These are phyloP conservation scores for Amblyopsis rosae DNA, from an alignment of 2,113 vertebrate species.

Conservation along the genomic window DNA sequence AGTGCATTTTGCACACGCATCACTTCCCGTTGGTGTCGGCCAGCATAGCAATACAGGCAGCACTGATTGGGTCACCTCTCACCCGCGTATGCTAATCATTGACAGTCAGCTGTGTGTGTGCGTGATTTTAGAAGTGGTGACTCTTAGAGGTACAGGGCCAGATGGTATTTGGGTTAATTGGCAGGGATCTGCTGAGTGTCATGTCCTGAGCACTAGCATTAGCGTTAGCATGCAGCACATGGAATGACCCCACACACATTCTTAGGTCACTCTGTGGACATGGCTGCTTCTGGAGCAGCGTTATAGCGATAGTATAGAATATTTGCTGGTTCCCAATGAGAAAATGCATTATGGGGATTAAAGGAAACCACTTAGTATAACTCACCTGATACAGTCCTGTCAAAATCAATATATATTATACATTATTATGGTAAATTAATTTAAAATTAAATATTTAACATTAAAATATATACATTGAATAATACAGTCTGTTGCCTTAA, in stretches of 20 bases:
- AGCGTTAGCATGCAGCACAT: slow-evolving; percentile 28
- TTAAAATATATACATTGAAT: too few relatives aligned
- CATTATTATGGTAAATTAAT: too few relatives aligned
- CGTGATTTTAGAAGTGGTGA: slow-evolving; percentile 24
- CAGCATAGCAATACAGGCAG: slow-evolving; percentile 48
- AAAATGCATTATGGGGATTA: too few relatives aligned
- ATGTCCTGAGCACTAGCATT: slow-evolving; percentile 38
- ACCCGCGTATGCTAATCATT: slow-evolving; percentile 74
- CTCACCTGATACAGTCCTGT: too few relatives aligned
- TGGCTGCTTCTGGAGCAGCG: slow-evolving; percentile 23
- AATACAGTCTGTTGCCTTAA: too few relatives aligned
- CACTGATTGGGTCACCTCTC: slow-evolving; percentile 75
- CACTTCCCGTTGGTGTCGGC: slow-evolving; percentile 60
- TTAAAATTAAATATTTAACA: too few relatives aligned
- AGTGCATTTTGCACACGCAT: slow-evolving; percentile 53
- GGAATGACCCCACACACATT: slow-evolving; percentile 40
- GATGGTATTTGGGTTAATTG: slow-evolving; percentile 76
- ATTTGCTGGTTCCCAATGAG: too few relatives aligned
- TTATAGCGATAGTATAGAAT: background rate
- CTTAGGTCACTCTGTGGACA: slow-evolving; percentile 45
- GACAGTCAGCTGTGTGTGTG: slow-evolving; percentile 15
- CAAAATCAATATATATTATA: too few relatives aligned
- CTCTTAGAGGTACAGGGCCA: slow-evolving; percentile 49
- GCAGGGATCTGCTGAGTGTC: slow-evolving; percentile 67
- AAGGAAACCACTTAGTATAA: too few relatives aligned